Evolutionary conservation across 2,888 invertebrate species (phyloP).

Genomic region (Euplexia lucipara): DNA sequence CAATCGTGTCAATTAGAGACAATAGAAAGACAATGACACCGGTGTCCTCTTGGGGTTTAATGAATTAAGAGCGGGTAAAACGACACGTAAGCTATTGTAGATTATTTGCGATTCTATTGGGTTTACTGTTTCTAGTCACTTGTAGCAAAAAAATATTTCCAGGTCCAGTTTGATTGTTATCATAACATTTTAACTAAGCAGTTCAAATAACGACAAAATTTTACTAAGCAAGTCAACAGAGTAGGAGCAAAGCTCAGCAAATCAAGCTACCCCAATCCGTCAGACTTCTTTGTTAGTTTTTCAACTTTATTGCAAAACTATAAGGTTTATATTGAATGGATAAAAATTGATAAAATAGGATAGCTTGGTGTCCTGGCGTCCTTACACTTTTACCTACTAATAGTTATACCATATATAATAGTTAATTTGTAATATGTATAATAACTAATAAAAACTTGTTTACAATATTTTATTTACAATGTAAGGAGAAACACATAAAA

Average conservation of each 20-base stretch:
- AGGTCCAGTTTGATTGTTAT: conserved; percentile 1
- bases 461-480: conserved; percentile 67
- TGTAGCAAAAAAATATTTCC: neutral
- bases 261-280: too few relatives aligned
- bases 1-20: too few relatives aligned
- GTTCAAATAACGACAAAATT: conserved; percentile 28
- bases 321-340: too few relatives aligned
- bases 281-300: too few relatives aligned
- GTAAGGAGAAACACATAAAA: conserved; percentile 45
- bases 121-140: neutral
- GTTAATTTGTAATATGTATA: conserved; percentile 29
- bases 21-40: too few relatives aligned
- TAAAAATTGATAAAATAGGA: too few relatives aligned
- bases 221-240: conserved; percentile 38
- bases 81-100: too few relatives aligned
- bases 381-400: conserved; percentile 22
- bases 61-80: too few relatives aligned
- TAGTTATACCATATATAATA: conserved; percentile 18
- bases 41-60: too few relatives aligned
- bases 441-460: conserved; percentile 35
- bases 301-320: too few relatives aligned
- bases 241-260: too few relatives aligned
- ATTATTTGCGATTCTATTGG: neutral
- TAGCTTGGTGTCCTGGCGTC: too few relatives aligned
- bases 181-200: conserved; percentile 15